phyloP scores from a whole-genome alignment of 2,113 vertebrate genomes.

The Hiodon tergisus region DNA sequence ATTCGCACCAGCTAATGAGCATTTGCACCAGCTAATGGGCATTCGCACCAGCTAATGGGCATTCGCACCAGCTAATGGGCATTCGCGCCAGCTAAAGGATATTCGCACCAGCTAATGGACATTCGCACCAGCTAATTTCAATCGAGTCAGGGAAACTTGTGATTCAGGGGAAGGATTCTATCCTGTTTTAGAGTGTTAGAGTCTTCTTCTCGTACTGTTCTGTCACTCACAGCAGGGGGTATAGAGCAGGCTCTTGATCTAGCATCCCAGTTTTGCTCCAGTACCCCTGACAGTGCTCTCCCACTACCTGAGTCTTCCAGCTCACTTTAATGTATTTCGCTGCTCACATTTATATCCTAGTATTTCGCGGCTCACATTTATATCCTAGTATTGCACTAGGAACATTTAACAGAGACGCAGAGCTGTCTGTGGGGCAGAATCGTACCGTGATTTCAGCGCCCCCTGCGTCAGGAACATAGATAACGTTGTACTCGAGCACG shows the following conservation, averaged over 20 bases:
- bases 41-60: no score
- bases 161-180: not conserved
- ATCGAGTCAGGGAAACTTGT: not conserved
- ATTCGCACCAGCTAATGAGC: no score
- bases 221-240: no score
- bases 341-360: not conserved
- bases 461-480: constrained; percentile 69
- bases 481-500: constrained; percentile 84
- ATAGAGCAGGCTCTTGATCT: no score
- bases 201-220: no score
- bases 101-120: not conserved
- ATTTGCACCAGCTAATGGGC: no score
- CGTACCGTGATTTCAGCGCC: constrained; percentile 77
- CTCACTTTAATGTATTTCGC: not conserved
- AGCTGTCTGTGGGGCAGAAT: constrained; percentile 25
- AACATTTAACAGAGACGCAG: not conserved
- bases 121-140: constrained; percentile 1
- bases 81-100: no score
- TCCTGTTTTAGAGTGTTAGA: not conserved
- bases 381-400: not conserved
- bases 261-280: no score
- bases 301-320: no score
- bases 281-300: no score
- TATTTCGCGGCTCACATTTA: not conserved
- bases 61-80: no score